Percentiles rank a stretch among this genome's conserved stretches.
phyloP scores from a whole-genome alignment of 2,888 invertebrate genomes.

The Eupelmus urozonus region DNA sequence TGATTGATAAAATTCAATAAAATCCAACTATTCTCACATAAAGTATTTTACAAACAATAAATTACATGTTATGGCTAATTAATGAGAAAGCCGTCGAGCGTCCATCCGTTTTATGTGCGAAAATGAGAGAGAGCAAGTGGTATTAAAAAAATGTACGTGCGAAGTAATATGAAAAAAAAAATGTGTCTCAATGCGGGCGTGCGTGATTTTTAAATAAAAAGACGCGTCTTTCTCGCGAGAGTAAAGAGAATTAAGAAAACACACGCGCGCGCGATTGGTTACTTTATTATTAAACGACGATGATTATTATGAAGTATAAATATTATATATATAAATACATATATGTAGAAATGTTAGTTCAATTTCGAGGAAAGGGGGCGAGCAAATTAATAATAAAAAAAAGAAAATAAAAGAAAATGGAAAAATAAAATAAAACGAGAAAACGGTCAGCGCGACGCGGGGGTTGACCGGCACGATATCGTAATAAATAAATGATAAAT shows the following conservation, averaged over 20 bases:
- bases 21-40: no score
- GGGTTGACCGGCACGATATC: slow-evolving; percentile 61
- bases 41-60: slow-evolving; percentile 30
- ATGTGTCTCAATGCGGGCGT: slow-evolving; percentile 46
- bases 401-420: slow-evolving; percentile 32
- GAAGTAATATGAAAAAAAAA: slow-evolving; percentile 36
- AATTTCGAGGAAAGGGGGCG: slow-evolving; percentile 62
- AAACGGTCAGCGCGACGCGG: slow-evolving; percentile 59
- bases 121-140: background rate
- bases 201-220: slow-evolving; percentile 48
- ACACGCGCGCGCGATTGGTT: slow-evolving; percentile 65
- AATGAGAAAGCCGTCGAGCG: slow-evolving; percentile 41
- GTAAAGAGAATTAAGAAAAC: slow-evolving; percentile 23
- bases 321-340: slow-evolving; percentile 63
- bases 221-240: slow-evolving; percentile 27
- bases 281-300: slow-evolving; percentile 67
- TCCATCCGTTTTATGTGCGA: slow-evolving; percentile 28
- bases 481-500: slow-evolving; percentile 44
- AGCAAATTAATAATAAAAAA: slow-evolving; percentile 55
- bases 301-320: slow-evolving; percentile 64
- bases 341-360: slow-evolving; percentile 66
- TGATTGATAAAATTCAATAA: no score
- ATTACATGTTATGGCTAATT: slow-evolving; percentile 46
- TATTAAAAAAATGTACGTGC: slow-evolving; percentile 36
- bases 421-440: slow-evolving; percentile 46